These are phyloP conservation scores for Zapornia atra DNA, from an alignment of 2,113 vertebrate species.

Conservation along the genomic window DNA sequence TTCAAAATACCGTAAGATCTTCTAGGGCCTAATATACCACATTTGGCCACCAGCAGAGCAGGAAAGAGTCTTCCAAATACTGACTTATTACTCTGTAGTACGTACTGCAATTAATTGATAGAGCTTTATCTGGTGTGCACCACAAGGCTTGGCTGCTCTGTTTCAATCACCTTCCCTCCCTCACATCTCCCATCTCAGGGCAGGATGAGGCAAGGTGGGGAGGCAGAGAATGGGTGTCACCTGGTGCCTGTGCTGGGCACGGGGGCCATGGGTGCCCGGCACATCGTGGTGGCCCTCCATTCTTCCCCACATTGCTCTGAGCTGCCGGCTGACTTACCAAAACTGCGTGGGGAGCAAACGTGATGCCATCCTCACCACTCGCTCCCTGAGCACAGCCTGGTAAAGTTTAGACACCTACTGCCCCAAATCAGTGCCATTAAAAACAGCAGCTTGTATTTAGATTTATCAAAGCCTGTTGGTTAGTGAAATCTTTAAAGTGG, in stretches of 20 bases:
- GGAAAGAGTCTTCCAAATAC: neutral
- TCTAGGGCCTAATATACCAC: neutral
- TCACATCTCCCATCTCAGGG: rapidly evolving
- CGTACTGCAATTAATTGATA: neutral
- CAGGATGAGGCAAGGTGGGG: neutral
- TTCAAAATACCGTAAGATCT: neutral
- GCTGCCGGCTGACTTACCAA: neutral
- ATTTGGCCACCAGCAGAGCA: neutral
- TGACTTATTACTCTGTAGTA: neutral
- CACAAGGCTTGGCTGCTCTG: rapidly evolving
- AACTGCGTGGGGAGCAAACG: rapidly evolving
- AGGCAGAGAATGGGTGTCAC: neutral
- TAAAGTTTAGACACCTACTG: neutral
- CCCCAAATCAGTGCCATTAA: neutral
- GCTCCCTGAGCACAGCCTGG: neutral
- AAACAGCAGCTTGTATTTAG: neutral
- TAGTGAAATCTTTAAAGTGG: neutral
- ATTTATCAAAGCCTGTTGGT: neutral
- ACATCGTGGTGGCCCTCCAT: rapidly evolving
- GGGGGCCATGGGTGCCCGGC: neutral
- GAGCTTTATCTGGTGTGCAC: neutral
- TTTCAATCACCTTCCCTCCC: neutral
- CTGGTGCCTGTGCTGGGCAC: rapidly evolving
- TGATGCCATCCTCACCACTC: neutral
- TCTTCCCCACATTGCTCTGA: rapidly evolving